Evolutionary conservation across 2,113 vertebrate genomes (phyloP).

Genomic region (Dendropsophus ebraccatus): DNA sequence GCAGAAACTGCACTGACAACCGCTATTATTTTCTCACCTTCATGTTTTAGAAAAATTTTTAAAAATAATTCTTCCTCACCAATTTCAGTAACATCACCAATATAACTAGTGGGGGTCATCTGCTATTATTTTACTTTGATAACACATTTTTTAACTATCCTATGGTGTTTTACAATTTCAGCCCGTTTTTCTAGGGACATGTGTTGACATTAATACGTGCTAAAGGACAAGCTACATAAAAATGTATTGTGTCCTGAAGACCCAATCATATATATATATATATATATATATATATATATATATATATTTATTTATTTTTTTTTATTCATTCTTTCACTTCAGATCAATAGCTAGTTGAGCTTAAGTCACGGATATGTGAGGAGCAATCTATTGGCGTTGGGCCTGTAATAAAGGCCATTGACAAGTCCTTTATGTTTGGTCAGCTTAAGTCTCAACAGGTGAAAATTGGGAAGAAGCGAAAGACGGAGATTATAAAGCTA

Average conservation of each 20-base stretch:
- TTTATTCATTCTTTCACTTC: background rate
- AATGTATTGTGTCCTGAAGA: background rate
- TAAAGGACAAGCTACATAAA: background rate
- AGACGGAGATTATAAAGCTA: background rate
- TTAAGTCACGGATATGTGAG: slow-evolving; percentile 4
- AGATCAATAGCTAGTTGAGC: slow-evolving; percentile 9
- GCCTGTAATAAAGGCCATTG: background rate
- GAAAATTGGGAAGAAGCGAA: background rate
- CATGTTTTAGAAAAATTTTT: too few relatives aligned
- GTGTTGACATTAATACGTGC: slow-evolving; percentile 18
- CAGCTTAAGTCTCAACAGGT: background rate
- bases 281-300: too few relatives aligned
- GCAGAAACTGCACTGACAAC: too few relatives aligned
- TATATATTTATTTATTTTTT: too few relatives aligned
- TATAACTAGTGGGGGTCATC: too few relatives aligned
- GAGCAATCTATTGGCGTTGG: background rate
- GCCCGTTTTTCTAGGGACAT: background rate
- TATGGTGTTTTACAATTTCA: too few relatives aligned
- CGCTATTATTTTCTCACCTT: too few relatives aligned
- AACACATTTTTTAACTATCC: too few relatives aligned
- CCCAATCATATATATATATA: background rate
- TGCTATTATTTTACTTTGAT: too few relatives aligned
- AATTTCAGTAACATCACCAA: too few relatives aligned
- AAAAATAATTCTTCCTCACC: too few relatives aligned
- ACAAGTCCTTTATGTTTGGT: background rate